Conservation (phyloP, 2,113 vertebrate genomes). For the Melanerpes formicivorus region DNA sequence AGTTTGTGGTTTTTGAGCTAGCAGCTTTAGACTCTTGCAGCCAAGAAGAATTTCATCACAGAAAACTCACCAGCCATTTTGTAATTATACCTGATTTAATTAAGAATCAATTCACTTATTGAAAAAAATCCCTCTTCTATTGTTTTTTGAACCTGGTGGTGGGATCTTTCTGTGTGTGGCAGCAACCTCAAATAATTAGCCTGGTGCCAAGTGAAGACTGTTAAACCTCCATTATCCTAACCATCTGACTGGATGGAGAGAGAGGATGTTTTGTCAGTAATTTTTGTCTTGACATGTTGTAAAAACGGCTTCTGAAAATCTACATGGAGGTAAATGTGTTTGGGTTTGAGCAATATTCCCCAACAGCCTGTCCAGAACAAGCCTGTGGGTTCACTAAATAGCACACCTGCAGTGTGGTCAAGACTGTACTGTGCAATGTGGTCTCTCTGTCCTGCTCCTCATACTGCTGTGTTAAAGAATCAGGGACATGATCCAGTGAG, state of each 20-base stretch:
- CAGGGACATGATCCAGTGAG: not conserved
- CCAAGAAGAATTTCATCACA: conserved; percentile 16
- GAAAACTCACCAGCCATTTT: conserved; percentile 4
- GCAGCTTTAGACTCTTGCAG: not conserved
- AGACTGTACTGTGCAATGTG: not conserved
- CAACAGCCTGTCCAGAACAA: not conserved
- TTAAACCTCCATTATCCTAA: conserved; percentile 20
- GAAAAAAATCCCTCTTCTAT: not conserved
- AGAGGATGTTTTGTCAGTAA: not conserved
- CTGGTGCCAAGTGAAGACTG: not conserved
- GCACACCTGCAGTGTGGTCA: not conserved
- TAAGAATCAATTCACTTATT: conserved; percentile 46
- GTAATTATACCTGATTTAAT: conserved; percentile 48
- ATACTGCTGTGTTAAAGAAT: not conserved
- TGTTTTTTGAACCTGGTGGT: not conserved
- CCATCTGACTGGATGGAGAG: not conserved
- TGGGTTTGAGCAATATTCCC: not conserved
- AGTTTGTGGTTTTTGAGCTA: conserved; percentile 27
- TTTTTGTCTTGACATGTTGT: not conserved
- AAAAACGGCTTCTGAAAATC: conserved; percentile 34
- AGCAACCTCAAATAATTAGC: conserved; percentile 25
- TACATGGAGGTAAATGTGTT: not conserved
- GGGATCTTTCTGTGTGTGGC: conserved; percentile 16
- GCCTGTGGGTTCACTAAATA: not conserved
- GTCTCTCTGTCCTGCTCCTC: not conserved